These are phyloP conservation scores for Conus betulinus DNA, from an alignment of 1,140 invertebrate species.

Conservation along the genomic window DNA sequence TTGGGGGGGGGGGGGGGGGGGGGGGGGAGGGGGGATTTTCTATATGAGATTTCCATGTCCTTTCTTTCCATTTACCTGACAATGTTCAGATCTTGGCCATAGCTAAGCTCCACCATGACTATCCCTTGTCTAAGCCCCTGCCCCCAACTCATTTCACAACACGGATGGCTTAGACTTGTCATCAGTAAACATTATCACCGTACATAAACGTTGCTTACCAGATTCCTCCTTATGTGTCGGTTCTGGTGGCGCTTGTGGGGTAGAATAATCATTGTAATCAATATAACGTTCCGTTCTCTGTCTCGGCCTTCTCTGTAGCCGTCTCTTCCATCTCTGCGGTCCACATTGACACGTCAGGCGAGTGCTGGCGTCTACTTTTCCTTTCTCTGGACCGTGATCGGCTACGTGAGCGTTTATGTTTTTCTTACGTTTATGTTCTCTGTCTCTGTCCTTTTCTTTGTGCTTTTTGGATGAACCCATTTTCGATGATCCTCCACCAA, in stretches of 20 bases:
- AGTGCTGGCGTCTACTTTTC: constrained; percentile 49
- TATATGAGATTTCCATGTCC: no score
- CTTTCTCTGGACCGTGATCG: constrained; percentile 70
- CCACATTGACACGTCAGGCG: constrained; percentile 20
- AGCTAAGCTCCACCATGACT: no score
- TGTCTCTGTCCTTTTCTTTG: constrained; percentile 74
- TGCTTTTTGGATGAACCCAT: constrained; percentile 77
- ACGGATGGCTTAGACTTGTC: no score
- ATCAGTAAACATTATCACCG: no score
- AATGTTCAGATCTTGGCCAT: no score
- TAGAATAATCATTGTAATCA: constrained; percentile 21
- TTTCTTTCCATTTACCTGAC: no score
- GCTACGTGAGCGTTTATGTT: constrained; percentile 65
- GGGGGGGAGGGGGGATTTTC: no score
- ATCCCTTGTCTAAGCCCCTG: no score
- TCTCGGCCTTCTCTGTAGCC: constrained; percentile 45
- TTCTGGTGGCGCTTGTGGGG: constrained; percentile 1
- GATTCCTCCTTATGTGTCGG: neutral
- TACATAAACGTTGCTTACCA: neutral
- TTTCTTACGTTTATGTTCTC: constrained; percentile 71
- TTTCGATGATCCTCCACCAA: neutral
- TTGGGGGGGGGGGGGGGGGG: no score
- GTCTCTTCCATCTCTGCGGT: constrained; percentile 36
- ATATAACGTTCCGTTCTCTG: constrained; percentile 35
- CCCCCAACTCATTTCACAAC: no score